Conservation (phyloP, 2,797 vertebrate species). For the Cirrhinus molitorella region DNA sequence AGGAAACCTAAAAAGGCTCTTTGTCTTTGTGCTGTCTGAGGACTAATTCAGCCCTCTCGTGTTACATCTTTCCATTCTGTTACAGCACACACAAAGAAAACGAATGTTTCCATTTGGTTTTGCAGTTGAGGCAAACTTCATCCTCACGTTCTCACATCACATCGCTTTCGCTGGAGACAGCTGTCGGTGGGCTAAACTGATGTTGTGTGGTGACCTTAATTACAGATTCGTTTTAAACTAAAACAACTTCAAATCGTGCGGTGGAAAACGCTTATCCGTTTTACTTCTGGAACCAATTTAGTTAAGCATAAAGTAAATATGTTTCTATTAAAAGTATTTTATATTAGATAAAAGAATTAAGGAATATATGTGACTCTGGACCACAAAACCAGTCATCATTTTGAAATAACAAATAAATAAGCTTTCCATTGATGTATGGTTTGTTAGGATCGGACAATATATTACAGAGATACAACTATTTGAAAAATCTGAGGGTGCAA, state of each 20-base stretch:
- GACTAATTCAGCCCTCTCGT: constrained; percentile 80
- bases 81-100: constrained; percentile 65
- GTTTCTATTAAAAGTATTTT: not conserved
- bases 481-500: no score
- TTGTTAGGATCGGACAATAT: no score
- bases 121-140: constrained; percentile 37
- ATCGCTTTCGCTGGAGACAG: constrained; percentile 20
- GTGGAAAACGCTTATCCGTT: constrained; percentile 9
- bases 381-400: no score
- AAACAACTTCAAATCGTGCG: constrained; percentile 38
- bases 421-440: no score
- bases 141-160: constrained; percentile 23
- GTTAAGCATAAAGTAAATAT: not conserved
- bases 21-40: constrained; percentile 82
- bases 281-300: not conserved
- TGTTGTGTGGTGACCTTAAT: constrained; percentile 33
- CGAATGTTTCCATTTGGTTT: constrained; percentile 63
- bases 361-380: no score
- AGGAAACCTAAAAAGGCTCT: constrained; percentile 80
- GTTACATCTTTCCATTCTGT: constrained; percentile 84
- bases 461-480: no score
- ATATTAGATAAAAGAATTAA: no score
- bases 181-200: constrained; percentile 35
- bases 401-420: no score
- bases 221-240: constrained; percentile 36